Evolutionary conservation across 2,113 vertebrate genomes (phyloP), one percentile per base, ranked within the genome.

Genomic region (Engraulis encrasicolus): DNA sequence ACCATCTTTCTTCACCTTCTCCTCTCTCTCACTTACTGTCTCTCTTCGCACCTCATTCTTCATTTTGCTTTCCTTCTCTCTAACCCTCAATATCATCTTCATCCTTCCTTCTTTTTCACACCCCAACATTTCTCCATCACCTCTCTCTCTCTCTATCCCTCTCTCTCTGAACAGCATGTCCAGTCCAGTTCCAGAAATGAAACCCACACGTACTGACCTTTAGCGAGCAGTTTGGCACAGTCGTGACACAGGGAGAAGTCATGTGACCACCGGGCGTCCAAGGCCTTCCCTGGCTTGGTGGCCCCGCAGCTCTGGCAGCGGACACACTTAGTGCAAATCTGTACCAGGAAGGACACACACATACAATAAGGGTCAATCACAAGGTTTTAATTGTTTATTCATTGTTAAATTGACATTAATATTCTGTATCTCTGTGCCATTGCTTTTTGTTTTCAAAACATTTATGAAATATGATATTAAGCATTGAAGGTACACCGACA

Each of bases 211-310:
- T n/a, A n/a, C 84, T 2, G 90, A 99, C 99, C 97, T 98, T 99
- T 99, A 91, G 97, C 96, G 87, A 98, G 97, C 87, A 97, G 96
- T 95, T 99, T 99, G 96, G 97, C 97, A 96, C 99, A 99, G 82
- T 99, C 97, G 0, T 99, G 98, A 94, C 99, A 99, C 89, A 99
- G 95, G 9, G 99, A 98, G 89, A 99, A 99, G 91, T 99, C 99
- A 27, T 99, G 99, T 90, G 99, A 99, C 99, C 99, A 99, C 94
- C 98, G 97, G 17, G 98, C 99, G 50, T 99, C 98, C 97, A 97
- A 98, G 71, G 97, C 96, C 91, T 99, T 99, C 89, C 99, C 99
- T 15, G 99, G 99, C 20, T 99, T 99, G 20, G 98, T 99, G 11
- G 98, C 95, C 61, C 99, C 99, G 86, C 99, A 99, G 92, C 97